Evolutionary conservation across 2,797 vertebrate species (phyloP).

Genomic region (Pseudomugil gertrudae): DNA sequence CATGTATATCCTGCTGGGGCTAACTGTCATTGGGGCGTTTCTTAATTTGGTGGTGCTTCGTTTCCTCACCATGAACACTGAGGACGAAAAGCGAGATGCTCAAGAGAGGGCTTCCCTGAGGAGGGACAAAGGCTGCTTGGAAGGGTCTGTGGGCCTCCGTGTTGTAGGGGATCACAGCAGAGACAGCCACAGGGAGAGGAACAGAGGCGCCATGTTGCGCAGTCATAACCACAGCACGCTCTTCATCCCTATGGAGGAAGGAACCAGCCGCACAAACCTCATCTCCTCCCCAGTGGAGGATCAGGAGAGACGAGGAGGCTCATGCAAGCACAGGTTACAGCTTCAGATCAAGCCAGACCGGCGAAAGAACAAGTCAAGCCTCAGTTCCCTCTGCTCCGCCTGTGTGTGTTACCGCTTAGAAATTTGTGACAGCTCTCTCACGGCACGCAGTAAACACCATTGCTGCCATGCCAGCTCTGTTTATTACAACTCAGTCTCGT

Average conservation of each 20-base stretch:
- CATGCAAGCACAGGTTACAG: constrained; percentile 69
- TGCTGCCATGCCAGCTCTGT: constrained; percentile 85
- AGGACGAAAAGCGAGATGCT: constrained; percentile 87
- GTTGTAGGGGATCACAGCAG: constrained; percentile 42
- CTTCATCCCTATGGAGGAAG: constrained; percentile 86
- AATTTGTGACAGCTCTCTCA: constrained; percentile 78
- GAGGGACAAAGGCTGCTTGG: constrained; percentile 81
- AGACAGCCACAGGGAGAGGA: constrained; percentile 56
- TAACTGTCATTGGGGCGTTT: constrained; percentile 96
- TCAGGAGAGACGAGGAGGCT: constrained; percentile 49
- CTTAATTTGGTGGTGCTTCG: constrained; percentile 95
- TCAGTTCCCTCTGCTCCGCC: constrained; percentile 88
- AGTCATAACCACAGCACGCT: constrained; percentile 82
- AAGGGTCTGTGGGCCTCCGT: constrained; percentile 56
- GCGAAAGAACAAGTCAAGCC: constrained; percentile 67
- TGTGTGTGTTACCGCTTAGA: constrained; percentile 87
- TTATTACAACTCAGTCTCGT: constrained; percentile 88
- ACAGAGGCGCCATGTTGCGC: constrained; percentile 70
- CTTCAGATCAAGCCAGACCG: constrained; percentile 69
- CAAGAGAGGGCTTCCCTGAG: constrained; percentile 85
- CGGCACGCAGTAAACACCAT: constrained; percentile 76
- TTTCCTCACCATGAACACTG: constrained; percentile 93
- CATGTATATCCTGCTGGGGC: constrained; percentile 95
- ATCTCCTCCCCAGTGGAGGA: constrained; percentile 84
- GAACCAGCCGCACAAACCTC: constrained; percentile 89